Evolutionary conservation across 23 tunicate species (phyloP).

Genomic region (Pegea sp.): DNA sequence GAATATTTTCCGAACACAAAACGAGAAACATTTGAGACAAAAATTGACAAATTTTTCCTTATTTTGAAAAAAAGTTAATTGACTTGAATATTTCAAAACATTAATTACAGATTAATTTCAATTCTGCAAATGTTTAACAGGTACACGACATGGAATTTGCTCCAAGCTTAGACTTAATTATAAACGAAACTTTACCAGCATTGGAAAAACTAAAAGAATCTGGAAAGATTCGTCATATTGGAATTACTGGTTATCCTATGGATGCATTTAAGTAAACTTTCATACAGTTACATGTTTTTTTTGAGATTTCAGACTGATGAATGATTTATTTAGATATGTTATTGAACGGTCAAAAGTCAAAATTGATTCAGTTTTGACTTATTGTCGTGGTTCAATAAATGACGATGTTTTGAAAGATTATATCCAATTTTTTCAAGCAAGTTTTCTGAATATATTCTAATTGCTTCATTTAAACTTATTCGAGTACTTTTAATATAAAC

Average conservation of each 20-base stretch:
- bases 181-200: conserved; percentile 82
- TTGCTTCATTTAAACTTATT: neutral
- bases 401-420: conserved; percentile 36
- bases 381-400: conserved; percentile 65
- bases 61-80: too few species aligned
- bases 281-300: neutral
- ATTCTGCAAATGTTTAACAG: conserved; percentile 7
- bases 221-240: conserved; percentile 58
- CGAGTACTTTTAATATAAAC: neutral
- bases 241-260: conserved; percentile 73
- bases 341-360: conserved; percentile 53
- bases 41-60: too few species aligned
- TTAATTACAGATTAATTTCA: too few species aligned
- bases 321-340: conserved; percentile 9
- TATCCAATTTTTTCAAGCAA: conserved; percentile 34
- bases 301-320: neutral
- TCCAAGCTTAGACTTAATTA: conserved; percentile 23
- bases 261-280: conserved; percentile 22
- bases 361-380: conserved; percentile 53
- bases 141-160: conserved; percentile 82
- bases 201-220: conserved; percentile 55
- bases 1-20: too few species aligned
- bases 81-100: too few species aligned
- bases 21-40: too few species aligned
- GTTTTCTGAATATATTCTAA: too few species aligned